These are phyloP conservation scores for Atrina japonica DNA, from an alignment of 2,888 invertebrate species.

Conservation along the genomic window DNA sequence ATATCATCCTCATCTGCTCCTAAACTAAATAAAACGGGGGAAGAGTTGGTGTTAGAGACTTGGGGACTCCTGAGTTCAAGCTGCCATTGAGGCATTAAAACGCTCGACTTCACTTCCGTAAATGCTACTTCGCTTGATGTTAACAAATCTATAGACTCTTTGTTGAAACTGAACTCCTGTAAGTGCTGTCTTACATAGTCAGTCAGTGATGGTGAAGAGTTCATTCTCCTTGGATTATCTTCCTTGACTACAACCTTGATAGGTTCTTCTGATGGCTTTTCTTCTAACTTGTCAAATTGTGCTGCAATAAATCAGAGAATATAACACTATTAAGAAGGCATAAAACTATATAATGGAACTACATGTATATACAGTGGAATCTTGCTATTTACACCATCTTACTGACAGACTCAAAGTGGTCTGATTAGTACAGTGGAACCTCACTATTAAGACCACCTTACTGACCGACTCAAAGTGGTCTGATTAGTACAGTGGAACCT, in stretches of 20 bases:
- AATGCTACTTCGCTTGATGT: not conserved
- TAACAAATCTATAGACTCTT: constrained; percentile 25
- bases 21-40: constrained; percentile 43
- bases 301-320: too few relatives aligned
- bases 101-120: not conserved
- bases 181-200: constrained; percentile 58
- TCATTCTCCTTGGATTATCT: not conserved
- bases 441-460: too few relatives aligned
- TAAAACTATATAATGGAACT: too few relatives aligned
- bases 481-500: too few relatives aligned
- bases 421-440: too few relatives aligned
- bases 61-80: constrained; percentile 28
- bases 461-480: too few relatives aligned
- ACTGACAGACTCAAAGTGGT: too few relatives aligned
- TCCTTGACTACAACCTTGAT: not conserved
- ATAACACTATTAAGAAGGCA: too few relatives aligned
- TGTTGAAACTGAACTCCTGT: constrained; percentile 34
- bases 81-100: not conserved
- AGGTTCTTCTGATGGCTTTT: too few relatives aligned
- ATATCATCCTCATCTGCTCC: constrained; percentile 42
- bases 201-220: constrained; percentile 64
- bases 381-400: too few relatives aligned
- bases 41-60: not conserved
- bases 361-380: too few relatives aligned
- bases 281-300: too few relatives aligned